phyloP scores from a whole-genome alignment of 2,888 invertebrate species.

The Heliconius ismenius region DNA sequence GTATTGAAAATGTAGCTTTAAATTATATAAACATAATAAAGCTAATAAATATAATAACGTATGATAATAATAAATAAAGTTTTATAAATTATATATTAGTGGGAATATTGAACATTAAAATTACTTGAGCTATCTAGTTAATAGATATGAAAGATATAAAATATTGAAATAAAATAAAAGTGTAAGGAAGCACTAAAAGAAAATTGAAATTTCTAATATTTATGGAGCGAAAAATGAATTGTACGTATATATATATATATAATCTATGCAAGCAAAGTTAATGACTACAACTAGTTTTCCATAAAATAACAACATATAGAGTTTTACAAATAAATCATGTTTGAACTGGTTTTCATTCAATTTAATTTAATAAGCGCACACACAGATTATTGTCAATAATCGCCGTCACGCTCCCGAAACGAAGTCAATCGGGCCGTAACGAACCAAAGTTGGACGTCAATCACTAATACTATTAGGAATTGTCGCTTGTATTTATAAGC shows the following conservation, averaged over 20 bases:
- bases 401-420: slow-evolving; percentile 59
- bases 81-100: too few relatives aligned
- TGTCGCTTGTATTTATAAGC: slow-evolving; percentile 54
- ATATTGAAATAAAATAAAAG: too few relatives aligned
- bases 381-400: slow-evolving; percentile 52
- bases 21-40: not conserved
- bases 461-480: slow-evolving; percentile 60
- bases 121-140: too few relatives aligned
- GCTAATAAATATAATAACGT: not conserved
- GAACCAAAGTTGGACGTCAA: slow-evolving; percentile 55
- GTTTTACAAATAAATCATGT: slow-evolving; percentile 7
- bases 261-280: not conserved
- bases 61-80: too few relatives aligned
- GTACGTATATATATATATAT: not conserved
- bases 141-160: too few relatives aligned
- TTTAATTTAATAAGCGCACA: slow-evolving; percentile 42
- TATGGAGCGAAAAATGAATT: too few relatives aligned
- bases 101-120: too few relatives aligned
- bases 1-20: not conserved
- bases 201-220: too few relatives aligned
- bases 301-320: slow-evolving; percentile 20
- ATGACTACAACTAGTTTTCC: not conserved
- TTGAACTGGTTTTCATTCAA: slow-evolving; percentile 38
- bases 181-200: too few relatives aligned
- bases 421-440: slow-evolving; percentile 52